Evolutionary conservation across 1,140 invertebrate species (phyloP), one percentile per base, ranked within the genome.

Genomic region (Bombus terrestris): DNA sequence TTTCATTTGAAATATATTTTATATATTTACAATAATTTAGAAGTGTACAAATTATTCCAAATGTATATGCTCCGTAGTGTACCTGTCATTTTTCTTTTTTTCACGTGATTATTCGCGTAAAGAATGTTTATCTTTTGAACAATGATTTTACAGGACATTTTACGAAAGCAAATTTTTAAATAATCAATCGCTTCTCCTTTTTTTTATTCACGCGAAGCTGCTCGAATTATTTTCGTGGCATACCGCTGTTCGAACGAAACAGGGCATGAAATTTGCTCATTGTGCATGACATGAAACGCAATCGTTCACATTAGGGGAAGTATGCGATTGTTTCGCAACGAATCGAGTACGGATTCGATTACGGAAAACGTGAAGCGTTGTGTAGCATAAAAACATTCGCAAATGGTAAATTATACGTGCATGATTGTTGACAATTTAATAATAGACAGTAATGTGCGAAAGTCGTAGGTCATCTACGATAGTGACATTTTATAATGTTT

Each of bases 251-350:
- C 32, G 41, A 72, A 80, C 15, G 62, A 85, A 81, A 85, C 84
- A 81, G 84, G 69, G 84, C 84, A 85, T 85, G 84, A 68, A 69
- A 74, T 53, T 81, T 59, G 35, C 59, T 81, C 78, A 59, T 74
- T 72, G 62, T 69, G 84, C 84, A 81, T 81, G 84, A 75, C 64
- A 41, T 76, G 32, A 64, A 57, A 39, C 35, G 64, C 71, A 32
- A 53, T 39, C 62, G 25, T 78, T 73, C 75, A n/a, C 59, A 22
- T 64, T 72, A 18, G 47, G 41, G 62, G 62, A 68, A 75, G 43
- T 43, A 71, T 35, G 39, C 41, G 32, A 84, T 84, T 73, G 76
- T 64, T 66, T 69, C 47, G 47, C 62, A 75, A 64, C 41, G 80
- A 71, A 64, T 72, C 53, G 59, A 77, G 62, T 64, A 39, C 66